Evolutionary conservation across 2,888 invertebrate species (phyloP), one percentile per base, ranked within the genome.

Genomic region (Aelia acuminata): DNA sequence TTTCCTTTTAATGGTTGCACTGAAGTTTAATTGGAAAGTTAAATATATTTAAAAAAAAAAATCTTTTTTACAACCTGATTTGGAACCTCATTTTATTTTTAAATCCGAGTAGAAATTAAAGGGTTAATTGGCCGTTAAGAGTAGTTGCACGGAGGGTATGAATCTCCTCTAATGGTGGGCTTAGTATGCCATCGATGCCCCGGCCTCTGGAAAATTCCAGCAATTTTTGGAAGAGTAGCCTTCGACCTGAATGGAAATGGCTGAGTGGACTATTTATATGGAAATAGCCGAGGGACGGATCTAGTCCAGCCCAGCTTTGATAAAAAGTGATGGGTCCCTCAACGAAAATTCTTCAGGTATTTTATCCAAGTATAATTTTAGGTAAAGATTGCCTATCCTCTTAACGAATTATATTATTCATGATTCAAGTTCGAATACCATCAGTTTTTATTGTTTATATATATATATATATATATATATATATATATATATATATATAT

Each of bases 161-260:
- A 70, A 70, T 70, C 63, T 70, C 63, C 1, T 18, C 63, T 70
- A 70, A 70, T 35, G 35, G 63, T 70, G 1, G 63, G 18, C 18
- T 70, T 70, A 70, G 63, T 70, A 70, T 70, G 63, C 63, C 63
- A 20, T 35, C 63, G 7, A 70, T 70, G 63, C 7, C 18, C 10
- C 18, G 31, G 26, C 7, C 63, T 70, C 35, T 70, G 63, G 31
- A 70, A 70, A 70, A 70, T 70, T 70, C 63, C 63, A 31, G 63
- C 63, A 70, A 70, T 70, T 70, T 63, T 70, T 35, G 63, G 63
- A 18, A 35, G 35, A 70, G 63, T 15, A 18, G 4, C 63, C 31
- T 35, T 70, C 5, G 63, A 70, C 63, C 63, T 70, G 63, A 70
- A 70, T 70, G 63, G 63, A 18, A 70, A 70, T 70, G 31, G 63